Conservation (phyloP, 2,888 invertebrate species). For the Meghimatium bilineatum region DNA sequence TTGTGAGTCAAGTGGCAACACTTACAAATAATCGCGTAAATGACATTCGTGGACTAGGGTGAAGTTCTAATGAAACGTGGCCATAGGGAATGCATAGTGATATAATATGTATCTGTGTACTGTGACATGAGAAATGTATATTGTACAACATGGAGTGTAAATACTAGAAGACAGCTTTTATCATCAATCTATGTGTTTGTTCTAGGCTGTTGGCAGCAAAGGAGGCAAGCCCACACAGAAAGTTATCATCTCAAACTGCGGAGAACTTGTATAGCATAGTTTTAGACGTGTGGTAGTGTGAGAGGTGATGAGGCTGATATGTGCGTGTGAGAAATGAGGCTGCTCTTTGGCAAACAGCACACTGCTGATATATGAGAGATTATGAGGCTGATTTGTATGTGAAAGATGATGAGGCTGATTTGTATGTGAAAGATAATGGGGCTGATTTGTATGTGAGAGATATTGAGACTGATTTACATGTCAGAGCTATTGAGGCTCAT, state of each 20-base stretch:
- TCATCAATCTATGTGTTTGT: slow-evolving; percentile 53
- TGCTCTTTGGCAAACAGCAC: not conserved
- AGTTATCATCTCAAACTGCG: slow-evolving; percentile 74
- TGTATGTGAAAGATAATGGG: not conserved
- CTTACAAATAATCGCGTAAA: no score
- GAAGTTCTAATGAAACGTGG: no score
- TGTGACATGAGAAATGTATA: no score
- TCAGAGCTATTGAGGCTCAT: no score
- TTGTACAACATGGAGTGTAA: no score
- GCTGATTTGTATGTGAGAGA: no score
- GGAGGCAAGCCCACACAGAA: slow-evolving; percentile 74
- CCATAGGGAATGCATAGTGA: no score
- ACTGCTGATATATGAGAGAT: not conserved
- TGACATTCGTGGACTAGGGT: no score
- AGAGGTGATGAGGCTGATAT: not conserved
- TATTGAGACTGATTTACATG: no score
- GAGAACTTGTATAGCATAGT: slow-evolving; percentile 68
- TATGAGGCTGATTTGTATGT: not conserved
- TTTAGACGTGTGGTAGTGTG: not conserved
- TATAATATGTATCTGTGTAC: no score
- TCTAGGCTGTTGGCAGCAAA: slow-evolving; percentile 73
- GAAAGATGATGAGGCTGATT: not conserved
- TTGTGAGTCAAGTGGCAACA: no score
- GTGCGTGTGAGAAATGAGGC: not conserved
- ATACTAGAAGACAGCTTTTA: no score